Evolutionary conservation across 1,140 invertebrate genomes (phyloP).

Genomic region (Amphibalanus amphitrite): DNA sequence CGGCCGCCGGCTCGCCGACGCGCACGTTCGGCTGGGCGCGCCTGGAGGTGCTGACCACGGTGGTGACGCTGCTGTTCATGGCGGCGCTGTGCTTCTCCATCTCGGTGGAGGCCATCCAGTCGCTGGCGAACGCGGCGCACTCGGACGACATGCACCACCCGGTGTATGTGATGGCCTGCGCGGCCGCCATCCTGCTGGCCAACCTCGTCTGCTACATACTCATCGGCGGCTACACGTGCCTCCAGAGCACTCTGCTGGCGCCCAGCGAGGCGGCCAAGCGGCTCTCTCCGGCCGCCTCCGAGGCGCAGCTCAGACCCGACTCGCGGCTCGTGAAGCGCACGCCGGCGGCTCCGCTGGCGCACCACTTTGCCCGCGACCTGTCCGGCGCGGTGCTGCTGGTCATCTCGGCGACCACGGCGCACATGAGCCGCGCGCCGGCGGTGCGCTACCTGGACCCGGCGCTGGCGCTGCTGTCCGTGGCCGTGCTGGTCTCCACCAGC

Average conservation of each 20-base stretch:
- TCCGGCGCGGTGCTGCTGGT: conserved; percentile 47
- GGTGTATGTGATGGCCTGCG: conserved; percentile 38
- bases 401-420: conserved; percentile 41
- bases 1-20: conserved; percentile 43
- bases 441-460: conserved; percentile 53
- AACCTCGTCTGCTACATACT: conserved; percentile 51
- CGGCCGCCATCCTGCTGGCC: conserved; percentile 42
- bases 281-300: conserved; percentile 35
- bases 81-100: conserved; percentile 65
- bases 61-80: conserved; percentile 64
- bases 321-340: conserved; percentile 34
- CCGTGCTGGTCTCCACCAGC: conserved; percentile 32
- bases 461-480: conserved; percentile 44
- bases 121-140: conserved; percentile 21
- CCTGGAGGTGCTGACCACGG: conserved; percentile 61
- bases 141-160: conserved; percentile 48
- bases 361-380: conserved; percentile 51
- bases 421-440: conserved; percentile 35
- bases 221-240: conserved; percentile 47
- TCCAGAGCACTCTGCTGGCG: conserved; percentile 47
- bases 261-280: conserved; percentile 34
- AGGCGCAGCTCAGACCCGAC: conserved; percentile 50
- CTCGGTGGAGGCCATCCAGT: conserved; percentile 57
- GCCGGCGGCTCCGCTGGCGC: conserved; percentile 47
- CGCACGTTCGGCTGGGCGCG: conserved; percentile 86